Evolutionary conservation across 1,140 invertebrate species (phyloP).

Genomic region (Ceratoteleas bidentatus): DNA sequence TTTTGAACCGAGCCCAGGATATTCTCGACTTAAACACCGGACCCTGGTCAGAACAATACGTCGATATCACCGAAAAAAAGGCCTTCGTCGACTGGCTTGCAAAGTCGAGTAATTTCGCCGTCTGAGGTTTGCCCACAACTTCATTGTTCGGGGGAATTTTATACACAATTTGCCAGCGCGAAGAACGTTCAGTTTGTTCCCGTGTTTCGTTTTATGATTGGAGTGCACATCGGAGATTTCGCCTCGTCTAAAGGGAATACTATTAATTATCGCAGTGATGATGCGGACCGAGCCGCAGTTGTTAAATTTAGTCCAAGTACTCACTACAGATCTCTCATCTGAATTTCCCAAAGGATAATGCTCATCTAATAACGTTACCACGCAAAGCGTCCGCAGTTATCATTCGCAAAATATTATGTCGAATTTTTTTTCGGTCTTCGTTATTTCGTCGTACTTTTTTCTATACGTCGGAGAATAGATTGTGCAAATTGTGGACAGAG

Average conservation of each 20-base stretch:
- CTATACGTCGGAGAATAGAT: too few relatives aligned
- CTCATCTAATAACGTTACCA: conserved; percentile 55
- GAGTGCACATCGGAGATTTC: conserved; percentile 49
- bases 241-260: conserved; percentile 50
- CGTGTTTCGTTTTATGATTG: conserved; percentile 48
- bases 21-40: conserved; percentile 73
- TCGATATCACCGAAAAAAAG: conserved; percentile 70
- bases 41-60: conserved; percentile 71
- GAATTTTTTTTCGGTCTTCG: not conserved
- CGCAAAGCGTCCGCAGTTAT: conserved; percentile 35
- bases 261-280: conserved; percentile 67
- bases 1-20: conserved; percentile 68
- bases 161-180: conserved; percentile 1
- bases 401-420: conserved; percentile 22
- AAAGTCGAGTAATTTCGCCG: not conserved
- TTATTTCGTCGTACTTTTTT: too few relatives aligned
- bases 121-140: not conserved
- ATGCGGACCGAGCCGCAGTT: conserved; percentile 52
- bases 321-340: conserved; percentile 59
- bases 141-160: not conserved
- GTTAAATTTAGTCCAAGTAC: conserved; percentile 56
- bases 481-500: too few relatives aligned
- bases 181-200: conserved; percentile 30
- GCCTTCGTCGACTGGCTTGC: conserved; percentile 20
- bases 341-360: conserved; percentile 65